phyloP scores from a whole-genome alignment of 2,113 vertebrate species.

The Tyto alba region DNA sequence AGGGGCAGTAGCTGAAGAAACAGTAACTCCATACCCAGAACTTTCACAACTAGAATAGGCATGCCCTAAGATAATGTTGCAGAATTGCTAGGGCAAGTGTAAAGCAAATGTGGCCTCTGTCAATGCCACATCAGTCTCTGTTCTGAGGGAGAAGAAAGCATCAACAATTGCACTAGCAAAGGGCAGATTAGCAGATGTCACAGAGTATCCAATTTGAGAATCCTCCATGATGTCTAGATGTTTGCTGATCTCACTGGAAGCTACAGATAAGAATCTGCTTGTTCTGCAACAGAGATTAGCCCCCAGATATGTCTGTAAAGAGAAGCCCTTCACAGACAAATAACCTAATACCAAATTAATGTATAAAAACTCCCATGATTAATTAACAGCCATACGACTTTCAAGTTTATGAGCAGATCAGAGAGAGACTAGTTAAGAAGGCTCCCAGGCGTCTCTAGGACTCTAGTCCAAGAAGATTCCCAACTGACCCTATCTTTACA shows the following conservation, averaged over 20 bases:
- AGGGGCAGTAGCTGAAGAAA: background rate
- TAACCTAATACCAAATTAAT: background rate
- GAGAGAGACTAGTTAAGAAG: background rate
- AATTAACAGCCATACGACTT: constrained; percentile 1
- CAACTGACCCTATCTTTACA: background rate
- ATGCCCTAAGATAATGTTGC: background rate
- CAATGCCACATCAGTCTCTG: background rate
- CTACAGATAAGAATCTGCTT: constrained; percentile 32
- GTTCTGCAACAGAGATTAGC: background rate
- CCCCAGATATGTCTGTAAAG: background rate
- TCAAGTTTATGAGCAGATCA: constrained; percentile 2
- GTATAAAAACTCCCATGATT: background rate
- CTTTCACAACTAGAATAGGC: background rate
- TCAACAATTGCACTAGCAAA: background rate
- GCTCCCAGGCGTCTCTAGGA: background rate
- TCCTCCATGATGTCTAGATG: background rate
- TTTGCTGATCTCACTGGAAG: background rate
- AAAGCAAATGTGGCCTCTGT: background rate
- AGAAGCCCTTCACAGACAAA: background rate
- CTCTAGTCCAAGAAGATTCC: background rate
- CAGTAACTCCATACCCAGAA: background rate
- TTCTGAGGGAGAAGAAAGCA: background rate
- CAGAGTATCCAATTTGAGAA: background rate
- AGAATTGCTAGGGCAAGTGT: background rate
- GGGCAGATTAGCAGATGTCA: background rate